Evolutionary conservation across 2,888 invertebrate species (phyloP).

Genomic region (Muscina levida): DNA sequence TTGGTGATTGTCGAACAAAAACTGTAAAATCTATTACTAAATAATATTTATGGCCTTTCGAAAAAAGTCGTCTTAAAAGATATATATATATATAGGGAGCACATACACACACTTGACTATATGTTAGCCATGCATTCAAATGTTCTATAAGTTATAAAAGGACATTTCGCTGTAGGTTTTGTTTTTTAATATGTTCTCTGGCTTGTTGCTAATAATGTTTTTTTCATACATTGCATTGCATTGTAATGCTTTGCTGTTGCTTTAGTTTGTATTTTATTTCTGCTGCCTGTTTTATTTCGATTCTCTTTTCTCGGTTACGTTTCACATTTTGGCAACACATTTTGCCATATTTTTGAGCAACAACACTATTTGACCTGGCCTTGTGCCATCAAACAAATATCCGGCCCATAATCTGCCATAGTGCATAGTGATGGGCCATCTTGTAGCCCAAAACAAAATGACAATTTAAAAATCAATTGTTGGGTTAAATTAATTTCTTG

Average conservation of each 20-base stretch:
- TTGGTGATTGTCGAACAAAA: neutral
- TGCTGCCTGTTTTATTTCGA: no score
- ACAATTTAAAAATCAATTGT: neutral
- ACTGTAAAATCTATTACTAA: slow-evolving; percentile 28
- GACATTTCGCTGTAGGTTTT: no score
- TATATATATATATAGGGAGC: slow-evolving; percentile 3
- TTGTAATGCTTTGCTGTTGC: neutral
- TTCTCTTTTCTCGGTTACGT: no score
- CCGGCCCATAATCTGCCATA: neutral
- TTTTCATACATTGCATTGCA: slow-evolving; percentile 10
- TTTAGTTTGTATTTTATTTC: no score
- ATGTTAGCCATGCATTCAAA: no score
- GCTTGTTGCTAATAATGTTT: slow-evolving; percentile 36
- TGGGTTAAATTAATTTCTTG: no score
- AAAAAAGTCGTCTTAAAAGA: slow-evolving; percentile 21
- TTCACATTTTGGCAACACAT: slow-evolving; percentile 54
- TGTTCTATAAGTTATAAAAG: no score
- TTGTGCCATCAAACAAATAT: slow-evolving; percentile 47
- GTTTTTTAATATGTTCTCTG: neutral
- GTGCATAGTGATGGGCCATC: no score
- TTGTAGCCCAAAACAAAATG: no score
- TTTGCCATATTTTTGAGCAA: slow-evolving; percentile 35
- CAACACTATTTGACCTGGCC: slow-evolving; percentile 62
- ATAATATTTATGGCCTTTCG: slow-evolving; percentile 20
- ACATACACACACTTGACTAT: no score